Evolutionary conservation across 2,113 vertebrate species (phyloP), one percentile per base, ranked within the genome.

Genomic region (Limnothrissa miodon): DNA sequence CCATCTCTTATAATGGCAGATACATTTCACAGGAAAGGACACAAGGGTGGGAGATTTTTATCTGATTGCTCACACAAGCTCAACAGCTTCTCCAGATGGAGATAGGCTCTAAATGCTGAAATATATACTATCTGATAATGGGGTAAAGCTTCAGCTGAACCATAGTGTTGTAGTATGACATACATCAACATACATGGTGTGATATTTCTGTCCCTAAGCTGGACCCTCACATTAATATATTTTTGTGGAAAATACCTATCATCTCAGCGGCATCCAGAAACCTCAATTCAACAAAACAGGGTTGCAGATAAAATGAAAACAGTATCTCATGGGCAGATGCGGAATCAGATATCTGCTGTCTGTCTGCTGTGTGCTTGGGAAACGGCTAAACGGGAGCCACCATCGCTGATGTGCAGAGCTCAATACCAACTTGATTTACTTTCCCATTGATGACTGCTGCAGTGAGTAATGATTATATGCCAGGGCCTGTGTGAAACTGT

Each of bases 401-500:
- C 25, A 33, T 74, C 4, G 25, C 66, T 15, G 29, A 33, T 74
- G 33, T 33, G 29, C 66, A 74, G 66, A 29, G 89, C 86, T 92
- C 90, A 29, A 90, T 92, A 91, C 44, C 87, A 93, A 91, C 88
- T 90, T 92, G 88, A 93, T 93, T 92, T 93, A 88, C 88, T 90
- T 85, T 90, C 82, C 86, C 89, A 91, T 87, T 91, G 91, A 92
- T 90, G 89, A 90, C 85, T 87, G 90, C 88, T 87, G 82, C 82
- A 87, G 89, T 90, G 87, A 83, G 81, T 94, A 94, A 94, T 90
- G 93, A 94, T 94, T 93, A 92, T 93, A 90, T 94, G 93, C 87
- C 94, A 94, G 83, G 83, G 87, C 86, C 87, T 82, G 89, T 89
- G 89, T 89, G 90, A 89, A 92, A 92, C 86, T 90, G 88, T 92